A percentile compares a stretch with the other conserved stretches of the same genome.
Conservation (phyloP, 2,113 vertebrate species). For the Indicator indicator region DNA sequence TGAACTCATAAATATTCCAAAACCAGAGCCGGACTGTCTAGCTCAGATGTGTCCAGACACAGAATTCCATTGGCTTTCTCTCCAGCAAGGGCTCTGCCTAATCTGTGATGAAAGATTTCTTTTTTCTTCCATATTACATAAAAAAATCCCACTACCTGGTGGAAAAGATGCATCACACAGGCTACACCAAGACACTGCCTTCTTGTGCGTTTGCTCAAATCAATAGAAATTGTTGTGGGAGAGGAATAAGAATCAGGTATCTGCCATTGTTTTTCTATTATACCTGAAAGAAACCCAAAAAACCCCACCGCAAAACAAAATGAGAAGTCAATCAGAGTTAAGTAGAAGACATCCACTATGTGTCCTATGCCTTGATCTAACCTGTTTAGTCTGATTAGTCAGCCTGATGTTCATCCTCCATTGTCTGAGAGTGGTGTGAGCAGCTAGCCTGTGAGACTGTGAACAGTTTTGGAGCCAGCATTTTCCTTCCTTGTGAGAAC, state of each 20-base stretch:
- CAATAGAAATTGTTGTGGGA: neutral
- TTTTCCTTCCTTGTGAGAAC: neutral
- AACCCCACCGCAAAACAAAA: neutral
- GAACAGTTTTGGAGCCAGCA: neutral
- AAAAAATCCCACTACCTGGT: neutral
- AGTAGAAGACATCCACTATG: neutral
- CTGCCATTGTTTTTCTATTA: neutral
- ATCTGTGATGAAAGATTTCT: neutral
- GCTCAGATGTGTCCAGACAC: neutral
- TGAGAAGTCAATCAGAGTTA: neutral
- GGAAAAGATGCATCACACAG: neutral
- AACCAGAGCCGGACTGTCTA: constrained; percentile 10
- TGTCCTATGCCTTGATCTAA: constrained; percentile 5
- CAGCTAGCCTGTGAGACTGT: neutral
- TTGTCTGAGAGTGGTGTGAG: neutral
- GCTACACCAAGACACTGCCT: neutral
- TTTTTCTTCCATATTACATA: neutral
- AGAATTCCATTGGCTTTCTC: neutral
- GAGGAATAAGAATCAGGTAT: neutral
- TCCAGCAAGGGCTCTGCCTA: neutral
- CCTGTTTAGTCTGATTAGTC: neutral
- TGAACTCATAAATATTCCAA: constrained; percentile 19
- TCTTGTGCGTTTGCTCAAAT: neutral
- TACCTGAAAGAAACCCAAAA: neutral
- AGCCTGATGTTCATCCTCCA: neutral